Percentiles rank a stretch among this genome's conserved stretches.
Evolutionary conservation across 2,113 vertebrate species (phyloP).

Genomic region (Melanostigma gelatinosum): DNA sequence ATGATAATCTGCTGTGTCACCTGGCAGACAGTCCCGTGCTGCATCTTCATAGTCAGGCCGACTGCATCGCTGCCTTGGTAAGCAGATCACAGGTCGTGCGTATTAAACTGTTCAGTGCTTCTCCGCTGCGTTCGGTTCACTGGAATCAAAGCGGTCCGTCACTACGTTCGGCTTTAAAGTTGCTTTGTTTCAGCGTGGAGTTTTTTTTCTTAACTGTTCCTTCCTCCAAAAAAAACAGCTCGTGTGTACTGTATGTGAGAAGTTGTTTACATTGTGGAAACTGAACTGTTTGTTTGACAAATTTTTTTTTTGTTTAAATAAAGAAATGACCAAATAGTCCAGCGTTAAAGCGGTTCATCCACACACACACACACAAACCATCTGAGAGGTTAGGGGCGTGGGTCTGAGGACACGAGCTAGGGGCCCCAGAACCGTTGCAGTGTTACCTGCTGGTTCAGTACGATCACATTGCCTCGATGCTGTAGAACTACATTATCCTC

Average conservation of each 20-base stretch:
- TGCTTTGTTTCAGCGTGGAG: constrained; percentile 16
- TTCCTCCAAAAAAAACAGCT: constrained; percentile 52
- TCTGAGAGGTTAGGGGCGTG: background rate
- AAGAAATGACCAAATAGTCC: constrained; percentile 60
- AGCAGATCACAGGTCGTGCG: background rate
- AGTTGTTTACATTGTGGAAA: constrained; percentile 73
- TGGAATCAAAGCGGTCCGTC: constrained; percentile 1
- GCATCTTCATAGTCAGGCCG: too few relatives aligned
- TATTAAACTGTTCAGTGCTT: constrained; percentile 6
- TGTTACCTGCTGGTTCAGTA: background rate
- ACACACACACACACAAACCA: background rate
- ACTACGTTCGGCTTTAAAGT: constrained; percentile 54
- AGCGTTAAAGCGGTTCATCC: background rate
- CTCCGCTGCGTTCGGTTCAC: background rate
- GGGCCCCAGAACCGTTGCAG: too few relatives aligned
- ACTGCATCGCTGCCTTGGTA: background rate
- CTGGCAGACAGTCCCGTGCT: too few relatives aligned
- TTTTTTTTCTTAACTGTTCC: constrained; percentile 25
- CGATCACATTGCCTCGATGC: background rate
- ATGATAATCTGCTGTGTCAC: background rate
- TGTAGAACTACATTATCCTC: background rate
- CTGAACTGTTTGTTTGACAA: constrained; percentile 55
- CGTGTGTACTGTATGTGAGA: constrained; percentile 59
- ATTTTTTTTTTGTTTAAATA: constrained; percentile 60
- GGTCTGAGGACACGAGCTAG: background rate